Evolutionary conservation across 2,888 invertebrate species (phyloP), one percentile per base, ranked within the genome.

Genomic region (Busseola fusca): DNA sequence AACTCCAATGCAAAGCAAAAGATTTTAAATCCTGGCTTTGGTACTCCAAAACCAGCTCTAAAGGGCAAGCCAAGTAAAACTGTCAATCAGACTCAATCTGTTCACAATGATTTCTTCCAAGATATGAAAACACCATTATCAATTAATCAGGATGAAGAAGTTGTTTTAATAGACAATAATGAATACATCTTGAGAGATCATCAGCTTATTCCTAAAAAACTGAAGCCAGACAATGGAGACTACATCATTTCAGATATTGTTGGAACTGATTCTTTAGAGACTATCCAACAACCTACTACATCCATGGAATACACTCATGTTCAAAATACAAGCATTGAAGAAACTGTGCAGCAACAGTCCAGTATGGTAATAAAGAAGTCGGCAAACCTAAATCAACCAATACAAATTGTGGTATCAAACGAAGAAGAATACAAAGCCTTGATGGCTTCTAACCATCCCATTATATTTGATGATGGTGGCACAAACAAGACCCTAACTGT

Each of bases 131-230:
- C 84, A 63, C 69, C 71, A 45, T n/a, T 64, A 60, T 78, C 85
- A 64, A 76, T 84, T 59, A 84, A 79, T 71, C 83, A 85, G 52
- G 83, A 88, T 78, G 93, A 93, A 50, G 93, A 93, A 84, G 89
- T 93, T 80, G 91, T 97, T 58, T 92, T 97, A 30, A 93, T 97
- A 74, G 97, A 97, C 84, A 96, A 97, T 58, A 95, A 94, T 85
- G 96, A 97, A 89, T 97, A 96, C 85, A 93, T 97, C 73, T 89
- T 96, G 82, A 92, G 88, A 83, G 88, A 93, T 78, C 89, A 94
- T 85, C 91, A 93, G 79, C 89, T 95, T 56, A 89, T 93, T 77
- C 92, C 91, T 40, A 92, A 86, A 79, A 90, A 88, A 82, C 72
- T 82, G 25, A 88, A 87, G 71, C 52, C 78, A 60, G 67, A 70